phyloP scores from a whole-genome alignment of 2,797 vertebrate genomes.

The Anguilla marmorata region DNA sequence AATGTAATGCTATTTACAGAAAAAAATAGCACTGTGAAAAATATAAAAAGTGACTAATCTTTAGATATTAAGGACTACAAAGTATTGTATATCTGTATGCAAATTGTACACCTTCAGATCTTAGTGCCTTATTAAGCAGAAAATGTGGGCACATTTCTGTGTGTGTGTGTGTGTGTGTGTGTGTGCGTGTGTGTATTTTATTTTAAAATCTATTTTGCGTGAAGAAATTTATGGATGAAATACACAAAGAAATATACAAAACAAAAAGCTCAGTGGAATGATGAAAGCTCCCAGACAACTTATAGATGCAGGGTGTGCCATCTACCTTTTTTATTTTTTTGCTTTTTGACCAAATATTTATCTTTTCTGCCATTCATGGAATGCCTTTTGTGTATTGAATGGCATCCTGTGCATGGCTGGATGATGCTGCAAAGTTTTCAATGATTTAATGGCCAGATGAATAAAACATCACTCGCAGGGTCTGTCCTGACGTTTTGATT shows the following conservation, averaged over 20 bases:
- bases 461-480: not conserved
- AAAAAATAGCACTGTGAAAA: not conserved
- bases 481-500: not conserved
- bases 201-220: not conserved
- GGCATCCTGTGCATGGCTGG: not conserved
- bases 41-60: not conserved
- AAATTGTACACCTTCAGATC: too few relatives aligned
- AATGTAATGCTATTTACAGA: not conserved
- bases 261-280: not conserved
- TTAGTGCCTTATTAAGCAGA: too few relatives aligned
- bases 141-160: not conserved
- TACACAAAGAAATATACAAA: not conserved
- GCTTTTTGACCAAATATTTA: not conserved
- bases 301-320: not conserved
- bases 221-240: not conserved
- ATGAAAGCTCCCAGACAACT: not conserved
- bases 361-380: not conserved
- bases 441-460: slow-evolving; percentile 7
- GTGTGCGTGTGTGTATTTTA: not conserved
- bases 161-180: not conserved
- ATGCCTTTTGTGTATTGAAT: slow-evolving; percentile 6
- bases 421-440: not conserved
- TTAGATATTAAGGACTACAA: not conserved
- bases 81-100: too few relatives aligned
- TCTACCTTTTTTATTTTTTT: not conserved